These are phyloP conservation scores for Amaurobius ferox DNA, from an alignment of 2,888 invertebrate species.

Conservation along the genomic window DNA sequence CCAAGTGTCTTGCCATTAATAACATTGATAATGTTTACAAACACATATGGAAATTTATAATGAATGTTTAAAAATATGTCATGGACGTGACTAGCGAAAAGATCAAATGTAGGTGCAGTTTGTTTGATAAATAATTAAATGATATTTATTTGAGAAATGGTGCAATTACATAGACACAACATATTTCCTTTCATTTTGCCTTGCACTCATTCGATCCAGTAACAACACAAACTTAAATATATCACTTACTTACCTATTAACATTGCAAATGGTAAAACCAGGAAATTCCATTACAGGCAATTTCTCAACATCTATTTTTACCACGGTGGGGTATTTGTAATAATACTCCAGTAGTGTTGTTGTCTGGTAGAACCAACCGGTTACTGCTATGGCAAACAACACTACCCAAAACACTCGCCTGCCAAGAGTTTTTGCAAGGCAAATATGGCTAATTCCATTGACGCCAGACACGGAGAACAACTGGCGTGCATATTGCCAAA, in stretches of 20 bases:
- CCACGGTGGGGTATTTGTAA: slow-evolving; percentile 56
- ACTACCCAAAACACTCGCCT: slow-evolving; percentile 27
- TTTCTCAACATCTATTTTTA: slow-evolving; percentile 60
- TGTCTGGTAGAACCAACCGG: slow-evolving; percentile 64
- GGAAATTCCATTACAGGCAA: slow-evolving; percentile 38
- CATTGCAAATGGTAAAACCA: slow-evolving; percentile 57
- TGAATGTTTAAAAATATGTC: too few relatives aligned
- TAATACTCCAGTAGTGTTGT: slow-evolving; percentile 43
- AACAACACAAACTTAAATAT: too few relatives aligned
- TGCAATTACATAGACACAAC: too few relatives aligned
- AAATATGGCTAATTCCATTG: slow-evolving; percentile 62
- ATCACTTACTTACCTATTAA: slow-evolving; percentile 42
- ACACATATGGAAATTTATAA: too few relatives aligned
- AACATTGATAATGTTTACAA: too few relatives aligned
- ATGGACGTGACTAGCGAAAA: too few relatives aligned
- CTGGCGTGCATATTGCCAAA: slow-evolving; percentile 41
- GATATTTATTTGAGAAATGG: too few relatives aligned
- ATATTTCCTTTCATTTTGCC: too few relatives aligned
- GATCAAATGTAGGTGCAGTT: too few relatives aligned
- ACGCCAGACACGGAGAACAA: slow-evolving; percentile 44
- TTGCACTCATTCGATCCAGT: too few relatives aligned
- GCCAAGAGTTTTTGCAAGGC: slow-evolving; percentile 11
- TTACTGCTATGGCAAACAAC: slow-evolving; percentile 28
- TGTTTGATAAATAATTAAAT: too few relatives aligned
- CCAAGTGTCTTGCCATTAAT: too few relatives aligned